Evolutionary conservation across 1,140 invertebrate genomes (phyloP).

Genomic region (Diachasma alloeum): DNA sequence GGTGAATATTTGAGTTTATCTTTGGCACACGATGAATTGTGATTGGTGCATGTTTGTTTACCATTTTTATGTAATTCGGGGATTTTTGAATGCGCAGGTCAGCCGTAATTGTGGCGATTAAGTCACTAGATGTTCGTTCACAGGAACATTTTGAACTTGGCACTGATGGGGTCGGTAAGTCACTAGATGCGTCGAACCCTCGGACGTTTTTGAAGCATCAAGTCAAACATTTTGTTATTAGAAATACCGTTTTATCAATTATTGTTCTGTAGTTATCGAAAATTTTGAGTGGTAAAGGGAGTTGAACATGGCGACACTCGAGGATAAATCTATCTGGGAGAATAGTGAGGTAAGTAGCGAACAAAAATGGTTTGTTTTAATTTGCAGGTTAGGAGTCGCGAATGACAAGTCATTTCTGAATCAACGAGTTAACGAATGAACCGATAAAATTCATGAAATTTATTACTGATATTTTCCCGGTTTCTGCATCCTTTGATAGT

Average conservation of each 20-base stretch:
- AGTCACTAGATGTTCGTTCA: no score
- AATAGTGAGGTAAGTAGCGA: slow-evolving; percentile 74
- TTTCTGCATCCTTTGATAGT: no score
- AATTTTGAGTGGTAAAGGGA: neutral
- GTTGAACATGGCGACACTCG: slow-evolving; percentile 73
- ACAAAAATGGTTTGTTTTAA: slow-evolving; percentile 12
- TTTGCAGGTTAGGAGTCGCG: slow-evolving; percentile 48
- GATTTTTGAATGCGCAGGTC: no score
- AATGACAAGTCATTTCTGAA: slow-evolving; percentile 58
- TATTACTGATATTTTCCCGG: neutral
- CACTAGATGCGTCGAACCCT: no score
- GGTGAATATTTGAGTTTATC: no score
- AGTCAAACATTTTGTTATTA: neutral
- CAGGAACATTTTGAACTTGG: no score
- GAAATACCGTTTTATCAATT: neutral
- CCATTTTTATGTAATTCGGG: no score
- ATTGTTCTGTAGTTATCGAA: neutral
- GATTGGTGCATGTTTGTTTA: no score
- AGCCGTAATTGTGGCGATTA: no score
- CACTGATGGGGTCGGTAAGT: no score
- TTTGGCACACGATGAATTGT: no score
- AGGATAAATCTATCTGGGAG: slow-evolving; percentile 92
- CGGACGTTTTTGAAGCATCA: neutral
- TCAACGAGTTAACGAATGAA: neutral
- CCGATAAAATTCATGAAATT: slow-evolving; percentile 1